A percentile compares a stretch with the other conserved stretches of the same genome.
These are phyloP conservation scores for Carposina sasakii DNA, from an alignment of 1,140 invertebrate species.

Conservation along the genomic window DNA sequence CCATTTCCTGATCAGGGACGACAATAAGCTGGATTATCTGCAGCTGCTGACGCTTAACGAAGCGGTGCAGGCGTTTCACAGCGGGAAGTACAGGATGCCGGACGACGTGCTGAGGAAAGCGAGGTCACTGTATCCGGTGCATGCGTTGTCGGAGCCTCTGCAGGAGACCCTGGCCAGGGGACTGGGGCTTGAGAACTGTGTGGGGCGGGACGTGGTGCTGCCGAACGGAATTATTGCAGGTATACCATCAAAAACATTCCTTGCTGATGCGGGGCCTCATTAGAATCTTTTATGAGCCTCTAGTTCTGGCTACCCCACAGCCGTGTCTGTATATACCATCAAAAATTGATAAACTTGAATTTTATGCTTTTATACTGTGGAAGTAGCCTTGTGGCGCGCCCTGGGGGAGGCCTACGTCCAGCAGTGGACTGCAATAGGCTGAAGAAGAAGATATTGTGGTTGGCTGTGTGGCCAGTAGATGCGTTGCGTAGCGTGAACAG, in stretches of 20 bases:
- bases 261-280: too few species aligned
- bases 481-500: too few species aligned
- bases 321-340: too few species aligned
- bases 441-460: too few species aligned
- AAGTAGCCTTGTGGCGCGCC: too few species aligned
- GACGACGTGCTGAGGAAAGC: slow-evolving; percentile 33
- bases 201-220: slow-evolving; percentile 42
- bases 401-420: too few species aligned
- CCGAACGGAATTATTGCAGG: slow-evolving; percentile 50
- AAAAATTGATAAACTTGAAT: neutral
- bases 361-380: too few species aligned
- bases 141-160: slow-evolving; percentile 26
- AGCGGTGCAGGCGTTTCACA: slow-evolving; percentile 72
- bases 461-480: too few species aligned
- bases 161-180: slow-evolving; percentile 36
- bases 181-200: slow-evolving; percentile 39
- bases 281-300: too few species aligned
- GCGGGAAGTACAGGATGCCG: slow-evolving; percentile 40
- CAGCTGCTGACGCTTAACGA: slow-evolving; percentile 73
- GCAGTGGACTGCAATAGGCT: too few species aligned
- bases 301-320: too few species aligned
- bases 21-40: slow-evolving; percentile 63
- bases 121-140: slow-evolving; percentile 35
- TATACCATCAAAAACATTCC: too few species aligned
- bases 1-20: slow-evolving; percentile 50